Conservation (phyloP, 1,140 invertebrate genomes). For the Bombus breviceps region DNA sequence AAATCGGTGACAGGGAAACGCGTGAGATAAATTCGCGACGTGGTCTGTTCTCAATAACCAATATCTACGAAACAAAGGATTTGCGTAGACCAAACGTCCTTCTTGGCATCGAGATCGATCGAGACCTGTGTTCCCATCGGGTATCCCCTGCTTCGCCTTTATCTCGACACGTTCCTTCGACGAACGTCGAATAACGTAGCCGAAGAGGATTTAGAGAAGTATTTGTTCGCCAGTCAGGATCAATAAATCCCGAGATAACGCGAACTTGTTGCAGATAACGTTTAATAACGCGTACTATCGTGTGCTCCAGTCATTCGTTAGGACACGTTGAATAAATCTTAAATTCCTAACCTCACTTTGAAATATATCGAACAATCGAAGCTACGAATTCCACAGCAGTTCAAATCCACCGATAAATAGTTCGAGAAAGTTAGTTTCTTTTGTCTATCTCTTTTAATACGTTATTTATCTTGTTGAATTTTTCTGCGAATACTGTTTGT, state of each 20-base stretch:
- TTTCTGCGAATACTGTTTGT: too few species aligned
- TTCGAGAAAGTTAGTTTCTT: too few species aligned
- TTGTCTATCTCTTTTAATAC: too few species aligned
- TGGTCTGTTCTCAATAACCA: slow-evolving; percentile 6
- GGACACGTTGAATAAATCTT: not conserved
- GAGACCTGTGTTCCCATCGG: not conserved
- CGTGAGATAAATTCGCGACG: slow-evolving; percentile 13
- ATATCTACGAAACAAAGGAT: slow-evolving; percentile 14
- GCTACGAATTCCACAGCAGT: too few species aligned
- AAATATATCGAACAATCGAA: not conserved
- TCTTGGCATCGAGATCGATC: not conserved
- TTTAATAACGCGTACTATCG: not conserved
- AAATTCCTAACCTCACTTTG: not conserved
- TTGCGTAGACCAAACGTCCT: not conserved
- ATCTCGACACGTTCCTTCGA: slow-evolving; percentile 29
- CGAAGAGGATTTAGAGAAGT: not conserved
- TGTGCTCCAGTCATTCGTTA: not conserved
- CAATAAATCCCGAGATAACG: slow-evolving; percentile 34
- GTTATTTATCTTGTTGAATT: too few species aligned
- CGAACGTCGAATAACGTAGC: not conserved
- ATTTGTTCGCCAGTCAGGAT: not conserved
- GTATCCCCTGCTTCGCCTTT: slow-evolving; percentile 5
- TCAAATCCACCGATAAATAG: too few species aligned
- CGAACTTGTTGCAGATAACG: slow-evolving; percentile 25
- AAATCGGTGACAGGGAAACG: not conserved